Percentiles rank a stretch among this genome's conserved stretches.
Evolutionary conservation across 2,113 vertebrate species (phyloP).

Genomic region (Cinclus mexicanus): DNA sequence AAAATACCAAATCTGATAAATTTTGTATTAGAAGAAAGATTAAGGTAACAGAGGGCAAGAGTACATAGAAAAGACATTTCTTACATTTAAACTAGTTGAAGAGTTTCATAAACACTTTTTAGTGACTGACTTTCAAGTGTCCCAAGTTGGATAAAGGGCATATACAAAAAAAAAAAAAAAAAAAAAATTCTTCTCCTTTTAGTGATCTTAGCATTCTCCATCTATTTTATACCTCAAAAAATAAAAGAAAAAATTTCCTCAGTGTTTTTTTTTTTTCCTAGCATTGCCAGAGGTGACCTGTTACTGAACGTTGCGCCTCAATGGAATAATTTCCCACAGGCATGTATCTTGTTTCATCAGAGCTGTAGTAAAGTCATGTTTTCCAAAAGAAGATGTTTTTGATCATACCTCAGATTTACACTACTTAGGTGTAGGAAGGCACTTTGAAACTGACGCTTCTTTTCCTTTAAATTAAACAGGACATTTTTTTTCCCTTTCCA

Average conservation of each 20-base stretch:
- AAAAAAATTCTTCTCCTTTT: background rate
- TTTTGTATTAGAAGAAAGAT: conserved; percentile 65
- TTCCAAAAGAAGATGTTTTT: background rate
- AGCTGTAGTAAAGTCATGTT: background rate
- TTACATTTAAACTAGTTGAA: conserved; percentile 26
- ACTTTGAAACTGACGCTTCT: background rate
- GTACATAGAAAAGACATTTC: background rate
- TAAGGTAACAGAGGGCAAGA: conserved; percentile 46
- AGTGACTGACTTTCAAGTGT: background rate
- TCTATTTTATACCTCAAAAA: background rate
- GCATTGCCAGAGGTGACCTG: background rate
- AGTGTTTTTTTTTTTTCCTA: background rate
- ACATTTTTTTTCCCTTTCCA: background rate
- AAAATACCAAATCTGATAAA: conserved; percentile 59
- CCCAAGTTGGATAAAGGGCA: background rate
- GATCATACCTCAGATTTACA: background rate
- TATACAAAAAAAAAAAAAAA: background rate
- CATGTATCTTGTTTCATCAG: background rate
- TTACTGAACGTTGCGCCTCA: background rate
- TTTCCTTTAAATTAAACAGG: background rate
- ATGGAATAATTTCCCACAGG: background rate
- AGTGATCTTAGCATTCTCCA: background rate
- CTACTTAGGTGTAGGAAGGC: background rate
- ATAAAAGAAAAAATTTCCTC: background rate
- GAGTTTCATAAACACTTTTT: conserved; percentile 30